phyloP scores from a whole-genome alignment of 2,113 vertebrate species.

The Siniperca knerii region DNA sequence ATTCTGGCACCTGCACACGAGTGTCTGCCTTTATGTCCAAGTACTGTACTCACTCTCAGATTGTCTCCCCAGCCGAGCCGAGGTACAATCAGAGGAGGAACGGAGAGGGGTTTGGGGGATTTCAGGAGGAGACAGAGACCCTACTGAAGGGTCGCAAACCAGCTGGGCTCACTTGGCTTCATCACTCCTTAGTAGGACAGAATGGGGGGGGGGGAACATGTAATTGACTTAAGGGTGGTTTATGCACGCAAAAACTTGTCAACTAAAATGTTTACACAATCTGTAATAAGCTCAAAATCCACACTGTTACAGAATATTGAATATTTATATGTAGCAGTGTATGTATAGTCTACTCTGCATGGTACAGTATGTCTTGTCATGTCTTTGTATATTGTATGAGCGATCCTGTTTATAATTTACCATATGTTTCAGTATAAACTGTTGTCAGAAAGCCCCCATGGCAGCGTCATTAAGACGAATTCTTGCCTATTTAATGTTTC shows the following conservation, averaged over 20 bases:
- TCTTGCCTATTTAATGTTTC: slow-evolving; percentile 30
- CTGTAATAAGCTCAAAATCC: slow-evolving; percentile 20
- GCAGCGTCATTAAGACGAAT: slow-evolving; percentile 37
- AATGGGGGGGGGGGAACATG: neutral
- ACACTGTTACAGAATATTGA: slow-evolving; percentile 5
- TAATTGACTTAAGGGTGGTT: slow-evolving; percentile 38
- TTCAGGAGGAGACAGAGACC: slow-evolving; percentile 37
- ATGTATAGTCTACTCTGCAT: slow-evolving; percentile 48
- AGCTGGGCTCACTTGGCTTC: slow-evolving; percentile 61
- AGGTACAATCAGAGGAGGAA: slow-evolving; percentile 34
- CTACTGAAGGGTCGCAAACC: slow-evolving; percentile 56
- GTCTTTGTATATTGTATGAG: slow-evolving; percentile 27
- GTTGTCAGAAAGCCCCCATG: slow-evolving; percentile 45
- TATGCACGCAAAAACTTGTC: slow-evolving; percentile 30
- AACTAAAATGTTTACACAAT: slow-evolving; percentile 18
- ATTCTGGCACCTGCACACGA: slow-evolving; percentile 24
- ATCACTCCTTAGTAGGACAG: slow-evolving; percentile 29
- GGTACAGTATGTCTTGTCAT: slow-evolving; percentile 28
- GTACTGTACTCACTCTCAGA: neutral
- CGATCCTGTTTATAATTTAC: slow-evolving; percentile 47
- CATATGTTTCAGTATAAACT: slow-evolving; percentile 52
- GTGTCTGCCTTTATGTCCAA: slow-evolving; percentile 3
- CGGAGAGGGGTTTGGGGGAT: slow-evolving; percentile 35
- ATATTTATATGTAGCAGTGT: slow-evolving; percentile 29
- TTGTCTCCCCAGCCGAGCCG: slow-evolving; percentile 22